Evolutionary conservation across 1,140 invertebrate species (phyloP).

Genomic region (Drosophila nikananu): DNA sequence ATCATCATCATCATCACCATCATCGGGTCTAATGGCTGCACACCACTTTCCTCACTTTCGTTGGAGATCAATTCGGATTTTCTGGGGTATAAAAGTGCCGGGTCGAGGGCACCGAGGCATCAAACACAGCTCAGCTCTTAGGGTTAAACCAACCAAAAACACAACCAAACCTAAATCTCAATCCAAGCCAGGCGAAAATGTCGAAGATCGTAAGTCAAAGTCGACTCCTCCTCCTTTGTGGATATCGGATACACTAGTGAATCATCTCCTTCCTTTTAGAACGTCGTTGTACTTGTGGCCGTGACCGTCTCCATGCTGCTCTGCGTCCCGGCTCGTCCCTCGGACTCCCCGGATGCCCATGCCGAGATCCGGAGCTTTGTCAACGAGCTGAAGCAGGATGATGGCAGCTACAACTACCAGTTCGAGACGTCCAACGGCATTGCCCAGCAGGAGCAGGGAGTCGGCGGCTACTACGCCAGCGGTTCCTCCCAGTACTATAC

Average conservation of each 20-base stretch:
- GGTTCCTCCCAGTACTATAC: slow-evolving; percentile 74
- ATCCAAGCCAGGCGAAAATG: slow-evolving; percentile 73
- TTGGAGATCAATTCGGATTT: slow-evolving; percentile 35
- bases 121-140: slow-evolving; percentile 75
- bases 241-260: slow-evolving; percentile 3
- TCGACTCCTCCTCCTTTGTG: not conserved
- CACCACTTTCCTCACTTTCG: slow-evolving; percentile 63
- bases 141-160: slow-evolving; percentile 61
- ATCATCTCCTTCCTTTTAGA: slow-evolving; percentile 19
- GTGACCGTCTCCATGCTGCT: slow-evolving; percentile 30
- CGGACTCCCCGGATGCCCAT: slow-evolving; percentile 66
- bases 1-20: slow-evolving; percentile 60
- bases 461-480: slow-evolving; percentile 76
- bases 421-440: slow-evolving; percentile 89
- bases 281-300: slow-evolving; percentile 50
- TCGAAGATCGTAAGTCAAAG: slow-evolving; percentile 68
- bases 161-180: slow-evolving; percentile 45
- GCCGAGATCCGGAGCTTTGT: slow-evolving; percentile 73
- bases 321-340: slow-evolving; percentile 48
- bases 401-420: slow-evolving; percentile 86
- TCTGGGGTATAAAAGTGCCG: slow-evolving; percentile 60
- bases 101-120: slow-evolving; percentile 51
- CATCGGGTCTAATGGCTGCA: slow-evolving; percentile 57
- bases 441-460: slow-evolving; percentile 87
- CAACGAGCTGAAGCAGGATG: slow-evolving; percentile 75